Base-by-base conservation (phyloP, 2,113 vertebrate genomes). In the Corythoichthys intestinalis region DNA sequence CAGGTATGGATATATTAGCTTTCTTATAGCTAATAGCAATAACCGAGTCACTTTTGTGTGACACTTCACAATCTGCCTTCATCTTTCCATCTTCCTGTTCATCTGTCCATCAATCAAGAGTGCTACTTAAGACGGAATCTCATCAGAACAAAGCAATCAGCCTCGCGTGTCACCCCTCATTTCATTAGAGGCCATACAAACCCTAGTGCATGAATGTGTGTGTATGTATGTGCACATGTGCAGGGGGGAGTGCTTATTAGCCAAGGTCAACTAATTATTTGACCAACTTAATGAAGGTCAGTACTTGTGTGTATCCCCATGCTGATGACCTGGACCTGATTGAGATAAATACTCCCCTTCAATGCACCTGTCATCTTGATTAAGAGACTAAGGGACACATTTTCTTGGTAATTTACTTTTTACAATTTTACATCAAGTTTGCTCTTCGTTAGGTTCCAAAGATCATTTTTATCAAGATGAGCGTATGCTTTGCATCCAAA, bases 261-360 rank as follows among this genome's bases (percentile, higher is more conserved):
- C 79, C 78, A 68, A 86, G 89, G 90, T 89, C 89, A 90, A 87
- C 85, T 89, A 92, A 91, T 91, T 92, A 90, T 92, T 90, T 88
- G 85, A 85, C 84, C 83, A 72, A 80, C 84, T 75, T 92, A 92
- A 91, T 90, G 90, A 92, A 92, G 90, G 90, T 90, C 86, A 91
- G 73, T 60, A 72, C 83, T 88, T 79, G 85, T 84, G 82, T 90
- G 83, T 77, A 75, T 87, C 86, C 89, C 76, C 80, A 74, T 76
- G 72, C 71, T 82, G 80, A 86, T 66, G 77, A 80, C 74, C 68
- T 87, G 68, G 74, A 87, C 76, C 78, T 88, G 86, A 91, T 89
- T 85, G 88, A 87, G 78, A 88, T 89, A 87, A 89, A 85, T 87
- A 87, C 75, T 84, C 79, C 84, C 85, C 78, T 88, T 86, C 81